Evolutionary conservation across 2,797 vertebrate genomes (phyloP).

Genomic region (Sebastes vulpes): DNA sequence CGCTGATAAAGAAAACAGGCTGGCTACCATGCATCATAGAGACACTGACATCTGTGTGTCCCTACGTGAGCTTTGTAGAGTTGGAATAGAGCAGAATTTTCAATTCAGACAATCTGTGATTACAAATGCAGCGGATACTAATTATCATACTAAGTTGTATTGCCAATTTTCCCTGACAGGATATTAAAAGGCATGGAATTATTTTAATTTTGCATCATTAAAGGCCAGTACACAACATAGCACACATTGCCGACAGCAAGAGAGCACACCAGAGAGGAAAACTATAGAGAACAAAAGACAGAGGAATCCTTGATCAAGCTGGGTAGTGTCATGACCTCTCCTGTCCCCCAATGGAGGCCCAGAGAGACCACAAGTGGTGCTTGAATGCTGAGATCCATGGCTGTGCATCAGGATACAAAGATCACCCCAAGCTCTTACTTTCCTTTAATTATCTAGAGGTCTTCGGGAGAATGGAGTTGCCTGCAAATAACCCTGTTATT

Average conservation of each 20-base stretch:
- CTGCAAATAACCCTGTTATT: slow-evolving; percentile 24
- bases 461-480: slow-evolving; percentile 19
- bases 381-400: slow-evolving; percentile 51
- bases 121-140: slow-evolving; percentile 48
- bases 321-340: slow-evolving; percentile 47
- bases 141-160: slow-evolving; percentile 47
- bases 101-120: slow-evolving; percentile 40
- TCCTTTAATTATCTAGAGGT: slow-evolving; percentile 66
- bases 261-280: slow-evolving; percentile 14
- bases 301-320: slow-evolving; percentile 56
- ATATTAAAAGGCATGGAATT: slow-evolving; percentile 25
- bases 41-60: slow-evolving; percentile 62
- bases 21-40: slow-evolving; percentile 63
- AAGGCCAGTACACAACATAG: slow-evolving; percentile 21
- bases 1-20: slow-evolving; percentile 71
- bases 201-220: slow-evolving; percentile 35
- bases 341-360: slow-evolving; percentile 18
- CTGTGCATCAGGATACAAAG: slow-evolving; percentile 58
- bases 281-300: slow-evolving; percentile 42
- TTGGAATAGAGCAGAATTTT: slow-evolving; percentile 12
- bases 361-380: slow-evolving; percentile 60
- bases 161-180: slow-evolving; percentile 33
- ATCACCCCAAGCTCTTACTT: slow-evolving; percentile 33
- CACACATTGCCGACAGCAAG: slow-evolving; percentile 15
- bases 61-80: slow-evolving; percentile 33